Percentiles rank a stretch among this genome's conserved stretches.
These are phyloP conservation scores for Heliothis virescens DNA, from an alignment of 1,140 invertebrate genomes.

Conservation along the genomic window DNA sequence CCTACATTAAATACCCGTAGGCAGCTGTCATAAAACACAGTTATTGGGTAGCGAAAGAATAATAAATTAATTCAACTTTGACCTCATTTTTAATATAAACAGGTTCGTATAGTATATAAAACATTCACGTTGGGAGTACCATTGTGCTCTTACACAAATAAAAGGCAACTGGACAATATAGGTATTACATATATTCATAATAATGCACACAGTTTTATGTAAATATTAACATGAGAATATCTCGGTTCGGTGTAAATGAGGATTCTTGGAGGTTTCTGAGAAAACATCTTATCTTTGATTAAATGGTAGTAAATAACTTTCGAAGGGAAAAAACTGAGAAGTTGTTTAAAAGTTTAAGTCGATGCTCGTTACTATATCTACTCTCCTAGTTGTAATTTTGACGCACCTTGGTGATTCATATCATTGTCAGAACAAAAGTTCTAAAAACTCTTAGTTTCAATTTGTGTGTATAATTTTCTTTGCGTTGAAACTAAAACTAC, in stretches of 20 bases:
- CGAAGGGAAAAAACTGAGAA: not conserved
- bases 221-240: not conserved
- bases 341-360: too few relatives aligned
- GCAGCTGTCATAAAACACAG: conserved; percentile 21
- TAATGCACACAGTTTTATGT: conserved; percentile 14
- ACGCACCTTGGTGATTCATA: too few relatives aligned
- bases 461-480: too few relatives aligned
- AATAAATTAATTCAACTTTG: conserved; percentile 30
- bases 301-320: not conserved
- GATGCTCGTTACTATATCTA: too few relatives aligned
- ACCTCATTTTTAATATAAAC: conserved; percentile 33
- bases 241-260: not conserved
- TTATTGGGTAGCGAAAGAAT: conserved; percentile 26
- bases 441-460: too few relatives aligned
- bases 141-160: conserved; percentile 7
- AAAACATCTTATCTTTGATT: not conserved
- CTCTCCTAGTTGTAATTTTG: too few relatives aligned
- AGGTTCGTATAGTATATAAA: conserved; percentile 21
- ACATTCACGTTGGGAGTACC: not conserved
- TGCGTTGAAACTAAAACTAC: not conserved
- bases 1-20: not conserved
- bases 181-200: not conserved
- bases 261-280: not conserved
- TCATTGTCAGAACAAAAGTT: too few relatives aligned
- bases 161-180: conserved; percentile 30